phyloP scores from a whole-genome alignment of 2,888 invertebrate genomes.

The Odontothrips loti region DNA sequence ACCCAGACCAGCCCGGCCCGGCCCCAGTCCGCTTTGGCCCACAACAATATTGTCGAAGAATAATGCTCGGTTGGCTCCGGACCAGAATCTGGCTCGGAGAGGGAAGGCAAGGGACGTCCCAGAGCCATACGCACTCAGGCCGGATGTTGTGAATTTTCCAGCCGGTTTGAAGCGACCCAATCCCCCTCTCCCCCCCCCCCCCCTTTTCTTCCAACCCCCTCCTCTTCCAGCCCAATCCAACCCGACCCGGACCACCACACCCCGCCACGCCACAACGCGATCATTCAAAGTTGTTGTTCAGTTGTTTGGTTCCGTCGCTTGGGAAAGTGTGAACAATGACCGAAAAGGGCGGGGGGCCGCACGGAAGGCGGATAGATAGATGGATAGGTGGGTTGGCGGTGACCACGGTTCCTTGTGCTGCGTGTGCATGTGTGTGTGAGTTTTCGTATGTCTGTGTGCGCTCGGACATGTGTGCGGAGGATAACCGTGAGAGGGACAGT shows the following conservation, averaged over 20 bases:
- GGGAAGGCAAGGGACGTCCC: neutral
- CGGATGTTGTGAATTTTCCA: conserved; percentile 24
- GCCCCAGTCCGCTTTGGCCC: neutral
- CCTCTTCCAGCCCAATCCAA: neutral
- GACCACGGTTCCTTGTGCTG: neutral
- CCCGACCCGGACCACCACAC: too few species aligned
- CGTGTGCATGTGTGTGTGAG: too few species aligned
- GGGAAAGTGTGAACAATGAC: neutral
- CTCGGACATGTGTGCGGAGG: neutral
- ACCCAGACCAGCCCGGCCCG: too few species aligned
- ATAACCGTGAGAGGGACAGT: neutral
- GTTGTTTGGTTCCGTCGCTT: neutral
- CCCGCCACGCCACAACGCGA: too few species aligned
- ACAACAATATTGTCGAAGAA: conserved; percentile 23
- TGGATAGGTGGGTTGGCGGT: neutral
- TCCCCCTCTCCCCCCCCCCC: too few species aligned
- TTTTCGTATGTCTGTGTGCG: too few species aligned
- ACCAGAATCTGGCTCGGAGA: neutral
- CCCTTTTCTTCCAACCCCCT: too few species aligned
- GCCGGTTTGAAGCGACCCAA: neutral
- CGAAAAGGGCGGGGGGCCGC: neutral
- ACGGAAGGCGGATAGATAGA: neutral
- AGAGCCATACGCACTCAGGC: neutral
- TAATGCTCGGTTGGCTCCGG: neutral
- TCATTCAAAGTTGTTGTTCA: neutral